These are phyloP conservation scores for Helicorthomorpha holstii DNA, from an alignment of 1,140 invertebrate species.

Conservation along the genomic window DNA sequence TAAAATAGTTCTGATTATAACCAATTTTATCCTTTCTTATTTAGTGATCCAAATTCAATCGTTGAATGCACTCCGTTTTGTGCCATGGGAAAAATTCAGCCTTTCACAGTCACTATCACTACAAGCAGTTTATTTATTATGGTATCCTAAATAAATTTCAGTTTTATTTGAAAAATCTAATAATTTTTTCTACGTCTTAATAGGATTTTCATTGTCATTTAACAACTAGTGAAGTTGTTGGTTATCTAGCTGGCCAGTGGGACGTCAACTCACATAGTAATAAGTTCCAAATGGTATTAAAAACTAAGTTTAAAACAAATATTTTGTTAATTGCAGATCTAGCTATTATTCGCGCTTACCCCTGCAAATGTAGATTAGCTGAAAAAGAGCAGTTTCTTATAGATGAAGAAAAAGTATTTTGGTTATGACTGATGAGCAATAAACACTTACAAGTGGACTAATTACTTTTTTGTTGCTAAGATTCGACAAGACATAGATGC, in stretches of 20 bases:
- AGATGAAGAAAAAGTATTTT: conserved; percentile 26
- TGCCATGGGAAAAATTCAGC: conserved; percentile 72
- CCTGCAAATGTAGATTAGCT: conserved; percentile 61
- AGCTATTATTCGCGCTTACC: conserved; percentile 72
- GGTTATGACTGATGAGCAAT: not conserved
- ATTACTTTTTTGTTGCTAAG: conserved; percentile 30
- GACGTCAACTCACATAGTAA: conserved; percentile 84
- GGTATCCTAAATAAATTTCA: conserved; percentile 16
- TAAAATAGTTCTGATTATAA: too few species aligned
- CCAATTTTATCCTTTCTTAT: conserved; percentile 17
- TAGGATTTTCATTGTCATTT: conserved; percentile 83
- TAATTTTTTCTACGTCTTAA: conserved; percentile 8
- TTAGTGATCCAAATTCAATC: conserved; percentile 67
- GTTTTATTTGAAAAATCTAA: conserved; percentile 1
- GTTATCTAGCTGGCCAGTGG: conserved; percentile 86
- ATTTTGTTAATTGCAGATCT: conserved; percentile 38
- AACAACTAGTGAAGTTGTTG: conserved; percentile 77
- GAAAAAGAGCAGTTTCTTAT: conserved; percentile 38
- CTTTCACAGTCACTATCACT: conserved; percentile 72
- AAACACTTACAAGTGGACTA: not conserved
- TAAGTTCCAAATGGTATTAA: conserved; percentile 18
- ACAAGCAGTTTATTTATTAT: conserved; percentile 73
- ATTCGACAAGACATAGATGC: conserved; percentile 66
- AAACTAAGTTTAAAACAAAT: conserved; percentile 8
- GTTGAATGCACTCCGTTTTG: conserved; percentile 66